These are phyloP conservation scores for Phoeniculus purpureus DNA, from an alignment of 2,797 vertebrate genomes.

Conservation along the genomic window DNA sequence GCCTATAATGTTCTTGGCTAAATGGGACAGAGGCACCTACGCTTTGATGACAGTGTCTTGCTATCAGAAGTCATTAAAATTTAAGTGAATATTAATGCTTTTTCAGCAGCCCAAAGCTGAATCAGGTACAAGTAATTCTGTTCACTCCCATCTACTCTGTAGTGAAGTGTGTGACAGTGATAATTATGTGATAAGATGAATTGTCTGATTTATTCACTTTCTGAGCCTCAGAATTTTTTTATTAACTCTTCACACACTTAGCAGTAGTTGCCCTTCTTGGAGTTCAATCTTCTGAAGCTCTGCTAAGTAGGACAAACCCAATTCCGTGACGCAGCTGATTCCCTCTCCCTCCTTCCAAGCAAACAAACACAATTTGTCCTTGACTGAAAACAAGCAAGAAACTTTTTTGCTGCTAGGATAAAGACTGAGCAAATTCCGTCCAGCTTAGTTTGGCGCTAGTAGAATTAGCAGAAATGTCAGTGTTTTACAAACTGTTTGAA, in stretches of 20 bases:
- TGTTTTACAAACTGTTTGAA: slow-evolving; percentile 29
- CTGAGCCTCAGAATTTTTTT: not conserved
- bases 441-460: not conserved
- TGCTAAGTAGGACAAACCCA: not conserved
- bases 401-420: not conserved
- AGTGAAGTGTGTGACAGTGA: not conserved
- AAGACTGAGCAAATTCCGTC: not conserved
- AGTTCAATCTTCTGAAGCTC: not conserved
- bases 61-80: not conserved
- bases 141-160: not conserved
- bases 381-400: not conserved
- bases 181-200: not conserved
- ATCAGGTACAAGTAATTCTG: not conserved
- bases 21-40: not conserved
- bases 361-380: not conserved
- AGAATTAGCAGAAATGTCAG: slow-evolving; percentile 6
- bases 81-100: not conserved
- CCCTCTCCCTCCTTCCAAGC: not conserved
- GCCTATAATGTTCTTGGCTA: not conserved
- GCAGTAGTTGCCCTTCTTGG: not conserved
- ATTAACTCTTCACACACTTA: not conserved
- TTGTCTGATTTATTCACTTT: not conserved
- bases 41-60: not conserved
- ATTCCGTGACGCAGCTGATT: not conserved
- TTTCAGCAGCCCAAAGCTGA: slow-evolving; percentile 10